Conservation (phyloP, 2,888 invertebrate species). For the Lacanobia wlatinum region DNA sequence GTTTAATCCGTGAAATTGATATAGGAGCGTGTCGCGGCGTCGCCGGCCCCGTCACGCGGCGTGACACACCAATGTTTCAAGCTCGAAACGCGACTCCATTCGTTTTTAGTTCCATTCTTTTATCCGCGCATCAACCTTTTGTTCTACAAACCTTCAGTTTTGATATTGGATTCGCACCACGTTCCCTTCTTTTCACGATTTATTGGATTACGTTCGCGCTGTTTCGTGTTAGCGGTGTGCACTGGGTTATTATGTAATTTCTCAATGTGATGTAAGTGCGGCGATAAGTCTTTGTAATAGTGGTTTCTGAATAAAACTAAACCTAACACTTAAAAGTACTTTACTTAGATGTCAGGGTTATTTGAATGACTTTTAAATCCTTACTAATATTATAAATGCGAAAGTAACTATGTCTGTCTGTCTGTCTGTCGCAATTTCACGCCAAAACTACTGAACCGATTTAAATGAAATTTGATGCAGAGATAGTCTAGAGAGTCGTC, state of each 20-base stretch:
- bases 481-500: too few relatives aligned
- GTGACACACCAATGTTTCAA: conserved; percentile 84
- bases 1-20: conserved; percentile 80
- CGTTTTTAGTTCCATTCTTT: conserved; percentile 70
- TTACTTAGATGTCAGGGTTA: too few relatives aligned
- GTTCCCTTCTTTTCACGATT: conserved; percentile 72
- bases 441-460: too few relatives aligned
- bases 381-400: too few relatives aligned
- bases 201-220: conserved; percentile 73
- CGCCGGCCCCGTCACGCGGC: conserved; percentile 72
- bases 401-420: too few relatives aligned
- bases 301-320: neutral
- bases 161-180: conserved; percentile 78
- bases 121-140: conserved; percentile 81
- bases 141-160: conserved; percentile 79
- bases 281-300: neutral
- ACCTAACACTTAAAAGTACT: too few relatives aligned
- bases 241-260: conserved; percentile 56
- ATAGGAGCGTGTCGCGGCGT: conserved; percentile 71
- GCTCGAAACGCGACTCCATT: conserved; percentile 69
- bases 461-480: too few relatives aligned
- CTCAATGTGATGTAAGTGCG: conserved; percentile 20
- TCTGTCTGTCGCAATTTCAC: too few relatives aligned
- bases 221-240: conserved; percentile 63
- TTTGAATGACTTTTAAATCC: too few relatives aligned